Conservation (phyloP, 2,113 vertebrate species). For the Clupea harengus region DNA sequence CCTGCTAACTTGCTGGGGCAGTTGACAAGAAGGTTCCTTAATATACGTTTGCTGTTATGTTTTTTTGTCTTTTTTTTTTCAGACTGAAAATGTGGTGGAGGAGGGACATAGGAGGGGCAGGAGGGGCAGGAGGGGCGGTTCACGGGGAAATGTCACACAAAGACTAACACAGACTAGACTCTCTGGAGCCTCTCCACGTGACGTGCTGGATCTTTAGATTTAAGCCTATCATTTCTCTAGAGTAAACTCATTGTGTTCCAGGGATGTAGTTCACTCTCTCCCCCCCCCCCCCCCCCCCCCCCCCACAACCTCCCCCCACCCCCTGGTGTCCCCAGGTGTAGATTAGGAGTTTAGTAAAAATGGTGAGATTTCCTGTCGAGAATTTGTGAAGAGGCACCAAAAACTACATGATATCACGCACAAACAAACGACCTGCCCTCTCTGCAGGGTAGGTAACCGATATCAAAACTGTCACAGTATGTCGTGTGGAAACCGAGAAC, state of each 20-base stretch:
- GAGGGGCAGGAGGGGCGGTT: slow-evolving; percentile 39
- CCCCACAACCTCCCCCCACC: background rate
- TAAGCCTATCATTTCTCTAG: background rate
- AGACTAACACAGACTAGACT: slow-evolving; percentile 53
- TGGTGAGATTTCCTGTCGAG: slow-evolving; percentile 24
- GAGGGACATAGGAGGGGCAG: background rate
- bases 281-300: background rate
- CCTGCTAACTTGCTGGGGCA: slow-evolving; percentile 10
- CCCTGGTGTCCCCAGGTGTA: slow-evolving; percentile 9
- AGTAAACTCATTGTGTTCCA: background rate
- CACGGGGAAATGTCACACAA: slow-evolving; percentile 55
- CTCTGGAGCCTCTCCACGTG: slow-evolving; percentile 33
- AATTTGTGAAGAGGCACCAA: slow-evolving; percentile 50
- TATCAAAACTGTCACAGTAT: slow-evolving; percentile 16
- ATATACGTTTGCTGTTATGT: slow-evolving; percentile 31
- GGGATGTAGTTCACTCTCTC: background rate
- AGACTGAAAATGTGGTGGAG: background rate
- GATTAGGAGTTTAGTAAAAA: slow-evolving; percentile 38
- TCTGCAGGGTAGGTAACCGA: slow-evolving; percentile 34
- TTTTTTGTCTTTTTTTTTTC: slow-evolving; percentile 25
- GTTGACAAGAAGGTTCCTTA: background rate
- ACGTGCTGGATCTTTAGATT: background rate
- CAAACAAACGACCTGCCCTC: slow-evolving; percentile 56
- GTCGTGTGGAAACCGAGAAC: background rate
- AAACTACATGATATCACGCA: slow-evolving; percentile 52